A percentile compares a stretch with the other conserved stretches of the same genome.
Conservation (phyloP, 35 echinoderm and acorn worm species). For the Diadema setosum region DNA sequence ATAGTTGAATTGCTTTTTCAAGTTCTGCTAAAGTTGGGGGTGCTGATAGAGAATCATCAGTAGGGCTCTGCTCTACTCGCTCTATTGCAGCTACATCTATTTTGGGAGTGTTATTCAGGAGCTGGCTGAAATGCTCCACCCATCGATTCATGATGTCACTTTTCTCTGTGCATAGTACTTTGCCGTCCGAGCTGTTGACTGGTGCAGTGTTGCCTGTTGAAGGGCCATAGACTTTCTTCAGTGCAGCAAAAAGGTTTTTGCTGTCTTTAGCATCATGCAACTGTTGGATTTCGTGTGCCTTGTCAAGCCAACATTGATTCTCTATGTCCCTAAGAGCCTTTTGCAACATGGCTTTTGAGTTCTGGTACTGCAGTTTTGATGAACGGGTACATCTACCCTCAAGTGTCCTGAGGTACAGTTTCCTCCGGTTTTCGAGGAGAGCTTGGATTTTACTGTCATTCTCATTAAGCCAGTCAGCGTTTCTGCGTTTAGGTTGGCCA, state of each 20-base stretch:
- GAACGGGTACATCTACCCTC: background rate
- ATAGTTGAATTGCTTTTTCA: background rate
- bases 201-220: background rate
- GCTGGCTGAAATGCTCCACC: too few species aligned
- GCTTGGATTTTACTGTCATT: slow-evolving; percentile 30
- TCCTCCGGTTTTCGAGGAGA: slow-evolving; percentile 5
- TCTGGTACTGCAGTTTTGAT: background rate
- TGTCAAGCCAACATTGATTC: background rate
- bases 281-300: background rate
- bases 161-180: too few species aligned
- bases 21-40: background rate
- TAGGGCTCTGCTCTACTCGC: background rate
- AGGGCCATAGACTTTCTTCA: background rate
- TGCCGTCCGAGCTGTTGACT: too few species aligned
- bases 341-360: background rate
- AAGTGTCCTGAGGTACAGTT: background rate
- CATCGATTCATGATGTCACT: too few species aligned
- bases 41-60: background rate
- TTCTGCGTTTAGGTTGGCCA: background rate
- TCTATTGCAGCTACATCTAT: background rate
- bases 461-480: slow-evolving; percentile 20
- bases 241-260: background rate
- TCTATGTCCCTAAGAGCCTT: background rate
- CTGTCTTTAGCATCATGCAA: background rate
- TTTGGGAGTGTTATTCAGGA: too few species aligned